Conservation (phyloP, 2,113 vertebrate genomes). For the Melanerpes aurifrons region DNA sequence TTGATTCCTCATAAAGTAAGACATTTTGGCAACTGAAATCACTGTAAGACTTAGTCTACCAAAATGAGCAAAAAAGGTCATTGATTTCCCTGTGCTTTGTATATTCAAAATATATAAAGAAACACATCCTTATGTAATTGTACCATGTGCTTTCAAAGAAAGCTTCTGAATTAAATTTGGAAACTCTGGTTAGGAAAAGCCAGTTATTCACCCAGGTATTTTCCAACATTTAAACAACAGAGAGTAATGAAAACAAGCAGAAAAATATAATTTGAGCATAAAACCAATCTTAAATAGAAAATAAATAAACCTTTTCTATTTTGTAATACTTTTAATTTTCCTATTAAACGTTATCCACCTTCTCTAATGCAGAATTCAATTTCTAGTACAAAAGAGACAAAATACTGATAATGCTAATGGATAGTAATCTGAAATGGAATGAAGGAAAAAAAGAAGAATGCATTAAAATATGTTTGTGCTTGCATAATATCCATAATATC, state of each 20-base stretch:
- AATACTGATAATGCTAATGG: slow-evolving; percentile 71
- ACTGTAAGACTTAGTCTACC: neutral
- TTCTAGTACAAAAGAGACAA: slow-evolving; percentile 62
- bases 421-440: slow-evolving; percentile 73
- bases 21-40: neutral
- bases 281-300: slow-evolving; percentile 30
- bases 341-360: slow-evolving; percentile 62
- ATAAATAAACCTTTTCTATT: slow-evolving; percentile 3
- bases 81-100: neutral
- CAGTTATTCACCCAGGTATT: neutral
- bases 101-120: neutral
- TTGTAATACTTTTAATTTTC: slow-evolving; percentile 64
- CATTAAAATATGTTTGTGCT: slow-evolving; percentile 68
- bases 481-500: slow-evolving; percentile 66
- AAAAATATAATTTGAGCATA: slow-evolving; percentile 41
- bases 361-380: slow-evolving; percentile 71
- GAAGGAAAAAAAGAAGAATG: slow-evolving; percentile 46
- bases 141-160: neutral
- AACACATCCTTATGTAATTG: neutral
- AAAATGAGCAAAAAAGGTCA: neutral
- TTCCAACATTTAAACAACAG: slow-evolving; percentile 8
- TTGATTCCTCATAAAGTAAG: neutral
- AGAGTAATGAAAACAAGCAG: slow-evolving; percentile 8
- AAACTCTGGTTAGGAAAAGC: neutral
- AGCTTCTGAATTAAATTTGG: neutral